Conservation (phyloP, 2,888 invertebrate genomes). For the Mamestra brassicae region DNA sequence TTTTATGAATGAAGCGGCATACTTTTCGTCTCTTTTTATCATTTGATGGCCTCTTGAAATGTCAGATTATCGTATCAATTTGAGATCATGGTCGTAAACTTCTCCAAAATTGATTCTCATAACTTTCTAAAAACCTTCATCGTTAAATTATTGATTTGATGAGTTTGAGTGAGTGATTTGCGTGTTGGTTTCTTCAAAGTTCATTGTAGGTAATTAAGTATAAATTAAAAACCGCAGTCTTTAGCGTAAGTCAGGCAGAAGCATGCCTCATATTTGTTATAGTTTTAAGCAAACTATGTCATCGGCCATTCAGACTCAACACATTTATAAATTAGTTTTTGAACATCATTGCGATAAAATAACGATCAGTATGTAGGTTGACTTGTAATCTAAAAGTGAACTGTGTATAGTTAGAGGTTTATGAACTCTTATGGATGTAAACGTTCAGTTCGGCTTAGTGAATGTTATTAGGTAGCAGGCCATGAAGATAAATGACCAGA, state of each 20-base stretch:
- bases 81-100: slow-evolving; percentile 38
- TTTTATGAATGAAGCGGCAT: slow-evolving; percentile 44
- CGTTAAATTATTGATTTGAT: slow-evolving; percentile 27
- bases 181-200: slow-evolving; percentile 1
- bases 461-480: slow-evolving; percentile 54
- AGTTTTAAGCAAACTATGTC: slow-evolving; percentile 49
- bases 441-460: slow-evolving; percentile 46
- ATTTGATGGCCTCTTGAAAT: slow-evolving; percentile 16
- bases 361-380: slow-evolving; percentile 50
- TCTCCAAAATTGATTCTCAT: slow-evolving; percentile 23
- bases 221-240: slow-evolving; percentile 17
- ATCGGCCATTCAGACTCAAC: slow-evolving; percentile 42
- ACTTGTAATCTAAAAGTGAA: slow-evolving; percentile 45
- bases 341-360: slow-evolving; percentile 55
- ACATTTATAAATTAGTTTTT: slow-evolving; percentile 60
- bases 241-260: slow-evolving; percentile 3
- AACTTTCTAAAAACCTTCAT: slow-evolving; percentile 52
- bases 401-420: slow-evolving; percentile 53
- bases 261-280: slow-evolving; percentile 27
- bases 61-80: slow-evolving; percentile 35
- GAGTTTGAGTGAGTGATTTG: not conserved
- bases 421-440: slow-evolving; percentile 48
- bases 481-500: slow-evolving; percentile 58
- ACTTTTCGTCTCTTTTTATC: slow-evolving; percentile 9
- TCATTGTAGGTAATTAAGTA: not conserved